Evolutionary conservation across 2,113 vertebrate species (phyloP), one percentile per base, ranked within the genome.

Genomic region (Nothocercus nigrocapillus): DNA sequence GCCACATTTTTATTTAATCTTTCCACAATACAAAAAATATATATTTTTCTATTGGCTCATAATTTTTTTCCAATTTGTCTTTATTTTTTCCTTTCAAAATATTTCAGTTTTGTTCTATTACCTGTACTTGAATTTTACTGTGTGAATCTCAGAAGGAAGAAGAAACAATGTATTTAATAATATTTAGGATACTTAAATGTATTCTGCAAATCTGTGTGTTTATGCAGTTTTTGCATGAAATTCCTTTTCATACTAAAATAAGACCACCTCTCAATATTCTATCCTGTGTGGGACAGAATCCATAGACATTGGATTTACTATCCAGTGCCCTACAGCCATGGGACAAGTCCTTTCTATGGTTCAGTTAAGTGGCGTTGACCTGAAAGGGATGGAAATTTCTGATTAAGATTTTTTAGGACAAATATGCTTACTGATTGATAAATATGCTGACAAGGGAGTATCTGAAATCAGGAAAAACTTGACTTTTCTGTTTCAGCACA

Each of bases 381-480:
- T 90, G 87, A 91, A 93, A 61, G 59, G 17, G 59, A 20, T 16
- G 51, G 30, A 90, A 40, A 30, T 73, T 93, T 88, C 82, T 82
- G 22, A 67, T 40, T 72, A 79, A 92, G 18, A 69, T 82, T 93
- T 34, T 67, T 64, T 94, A 74, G 51, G 68, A 92, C 72, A 88
- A 95, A 62, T 54, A 67, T 0, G 6, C 21, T 81, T 81, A 54
- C 47, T 91, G 92, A 85, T 95, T 92, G 76, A 6, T 68, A 75
- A 84, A n/a, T 14, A 1, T 56, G 24, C 22, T 47, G 38, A 73
- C 54, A 68, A 70, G 49, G 14, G 38, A 53, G 16, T 86, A 54
- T 82, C 80, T 95, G 82, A 93, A 80, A 72, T 95, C 56, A 82
- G 67, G 67, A 82, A 70, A 78, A 36, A 72, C 70, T 28, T 45